Conservation (phyloP, 2,113 vertebrate species). For the Festucalex cinctus region DNA sequence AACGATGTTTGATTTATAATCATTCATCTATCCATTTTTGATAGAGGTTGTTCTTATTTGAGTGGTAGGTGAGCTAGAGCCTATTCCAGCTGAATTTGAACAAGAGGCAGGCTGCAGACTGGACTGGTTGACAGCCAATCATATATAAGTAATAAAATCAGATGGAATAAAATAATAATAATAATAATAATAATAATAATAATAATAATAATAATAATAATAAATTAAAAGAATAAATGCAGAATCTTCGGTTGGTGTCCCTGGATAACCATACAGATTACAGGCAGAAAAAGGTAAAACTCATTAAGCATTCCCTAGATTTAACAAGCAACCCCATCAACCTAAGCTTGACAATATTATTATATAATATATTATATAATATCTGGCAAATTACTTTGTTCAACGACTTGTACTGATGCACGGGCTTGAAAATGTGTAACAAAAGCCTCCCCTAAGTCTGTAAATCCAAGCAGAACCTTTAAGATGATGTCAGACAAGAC, state of each 20-base stretch:
- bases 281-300: slow-evolving; percentile 3
- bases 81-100: background rate
- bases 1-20: slow-evolving; percentile 22
- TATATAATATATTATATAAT: background rate
- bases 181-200: no score
- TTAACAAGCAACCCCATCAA: slow-evolving; percentile 32
- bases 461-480: slow-evolving; percentile 37
- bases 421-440: slow-evolving; percentile 44
- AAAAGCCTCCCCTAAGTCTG: slow-evolving; percentile 41
- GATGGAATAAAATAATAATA: no score
- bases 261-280: background rate
- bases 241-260: background rate
- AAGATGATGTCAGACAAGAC: slow-evolving; percentile 40
- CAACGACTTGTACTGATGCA: slow-evolving; percentile 43
- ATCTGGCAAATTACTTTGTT: slow-evolving; percentile 45
- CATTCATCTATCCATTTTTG: background rate
- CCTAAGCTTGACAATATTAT: slow-evolving; percentile 22
- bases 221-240: slow-evolving; percentile 20
- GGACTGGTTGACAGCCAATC: background rate
- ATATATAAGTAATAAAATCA: background rate
- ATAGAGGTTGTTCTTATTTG: background rate
- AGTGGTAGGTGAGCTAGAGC: background rate
- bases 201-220: no score
- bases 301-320: slow-evolving; percentile 27
- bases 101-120: background rate